Evolutionary conservation across 2,797 vertebrate genomes (phyloP).

Genomic region (Acrocephalus scirpaceus): DNA sequence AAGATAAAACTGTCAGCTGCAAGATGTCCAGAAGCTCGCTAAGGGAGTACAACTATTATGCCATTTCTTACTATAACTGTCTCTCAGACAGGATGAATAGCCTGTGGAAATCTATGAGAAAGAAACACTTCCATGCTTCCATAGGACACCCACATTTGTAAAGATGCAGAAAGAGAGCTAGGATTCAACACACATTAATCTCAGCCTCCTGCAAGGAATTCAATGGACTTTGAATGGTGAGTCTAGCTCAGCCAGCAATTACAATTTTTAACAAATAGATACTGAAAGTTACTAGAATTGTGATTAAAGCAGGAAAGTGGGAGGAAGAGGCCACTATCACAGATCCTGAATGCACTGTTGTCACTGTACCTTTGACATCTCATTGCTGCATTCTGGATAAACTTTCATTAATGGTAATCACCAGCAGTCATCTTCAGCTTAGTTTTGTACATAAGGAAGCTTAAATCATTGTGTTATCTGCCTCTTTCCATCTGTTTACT

Average conservation of each 20-base stretch:
- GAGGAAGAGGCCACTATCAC: not conserved
- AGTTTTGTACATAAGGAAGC: not conserved
- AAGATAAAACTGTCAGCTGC: not conserved
- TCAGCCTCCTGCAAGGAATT: not conserved
- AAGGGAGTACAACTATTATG: not conserved
- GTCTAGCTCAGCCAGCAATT: not conserved
- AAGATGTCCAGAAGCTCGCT: not conserved
- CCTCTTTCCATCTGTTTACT: slow-evolving; percentile 4
- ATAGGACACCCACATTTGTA: not conserved
- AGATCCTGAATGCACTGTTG: not conserved
- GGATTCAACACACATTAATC: not conserved
- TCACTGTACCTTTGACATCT: not conserved
- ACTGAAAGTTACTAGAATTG: not conserved
- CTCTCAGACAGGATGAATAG: not conserved
- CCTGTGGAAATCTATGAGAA: not conserved
- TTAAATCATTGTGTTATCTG: not conserved
- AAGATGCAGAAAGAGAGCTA: not conserved
- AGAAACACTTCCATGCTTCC: not conserved
- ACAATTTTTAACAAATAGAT: not conserved
- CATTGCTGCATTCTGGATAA: not conserved
- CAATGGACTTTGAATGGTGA: not conserved
- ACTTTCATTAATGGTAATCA: not conserved
- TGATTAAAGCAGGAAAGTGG: not conserved
- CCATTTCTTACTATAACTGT: not conserved
- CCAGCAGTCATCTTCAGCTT: not conserved